These are phyloP conservation scores for Acanthosoma haemorrhoidale DNA, from an alignment of 2,888 invertebrate species.

Conservation along the genomic window DNA sequence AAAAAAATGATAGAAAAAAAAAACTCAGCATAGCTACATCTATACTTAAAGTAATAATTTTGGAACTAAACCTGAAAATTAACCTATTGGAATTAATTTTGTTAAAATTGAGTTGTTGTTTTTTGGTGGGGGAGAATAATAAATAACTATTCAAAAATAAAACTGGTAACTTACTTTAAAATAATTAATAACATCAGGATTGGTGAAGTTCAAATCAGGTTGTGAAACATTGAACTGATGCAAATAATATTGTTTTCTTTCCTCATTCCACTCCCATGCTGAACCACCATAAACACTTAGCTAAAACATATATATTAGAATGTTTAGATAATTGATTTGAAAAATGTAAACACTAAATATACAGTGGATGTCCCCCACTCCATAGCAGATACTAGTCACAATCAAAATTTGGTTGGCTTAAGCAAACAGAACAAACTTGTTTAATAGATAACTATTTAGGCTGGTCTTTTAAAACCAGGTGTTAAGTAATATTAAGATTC, in stretches of 20 bases:
- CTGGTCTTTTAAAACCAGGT: too few relatives aligned
- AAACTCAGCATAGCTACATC: too few relatives aligned
- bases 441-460: too few relatives aligned
- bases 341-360: neutral
- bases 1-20: too few relatives aligned
- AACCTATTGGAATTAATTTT: too few relatives aligned
- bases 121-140: too few relatives aligned
- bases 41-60: too few relatives aligned
- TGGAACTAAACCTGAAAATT: too few relatives aligned
- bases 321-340: neutral
- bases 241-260: constrained; percentile 66
- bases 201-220: constrained; percentile 78
- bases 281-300: constrained; percentile 53
- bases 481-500: too few relatives aligned
- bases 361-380: neutral
- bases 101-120: too few relatives aligned
- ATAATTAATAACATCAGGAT: constrained; percentile 58
- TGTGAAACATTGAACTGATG: constrained; percentile 64
- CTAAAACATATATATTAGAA: constrained; percentile 42
- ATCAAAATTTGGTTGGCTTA: neutral
- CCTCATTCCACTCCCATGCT: constrained; percentile 65
- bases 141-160: too few relatives aligned
- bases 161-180: constrained; percentile 49
- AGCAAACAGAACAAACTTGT: too few relatives aligned
- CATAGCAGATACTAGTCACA: neutral